Evolutionary conservation across 2,797 vertebrate genomes (phyloP).

Genomic region (Hipposideros larvatus): DNA sequence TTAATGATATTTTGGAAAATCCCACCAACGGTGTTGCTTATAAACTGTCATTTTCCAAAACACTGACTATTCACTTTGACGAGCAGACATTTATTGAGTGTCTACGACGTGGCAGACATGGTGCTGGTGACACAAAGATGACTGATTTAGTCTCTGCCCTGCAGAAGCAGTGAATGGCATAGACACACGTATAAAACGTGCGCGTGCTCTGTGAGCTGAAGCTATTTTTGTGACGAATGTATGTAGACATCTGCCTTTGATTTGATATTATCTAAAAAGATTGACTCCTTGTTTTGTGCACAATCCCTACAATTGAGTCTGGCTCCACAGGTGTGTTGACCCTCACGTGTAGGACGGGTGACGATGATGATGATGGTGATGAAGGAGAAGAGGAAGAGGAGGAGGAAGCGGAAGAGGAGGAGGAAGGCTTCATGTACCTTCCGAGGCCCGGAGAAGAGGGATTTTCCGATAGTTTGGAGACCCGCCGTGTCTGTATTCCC

Average conservation of each 20-base stretch:
- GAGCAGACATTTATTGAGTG: not conserved
- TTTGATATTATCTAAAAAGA: not conserved
- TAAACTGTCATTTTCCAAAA: not conserved
- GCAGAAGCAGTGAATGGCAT: rapidly evolving
- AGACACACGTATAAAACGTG: not conserved
- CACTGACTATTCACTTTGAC: not conserved
- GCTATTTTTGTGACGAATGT: not conserved
- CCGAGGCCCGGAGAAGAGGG: not conserved
- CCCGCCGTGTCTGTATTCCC: rapidly evolving
- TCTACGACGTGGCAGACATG: rapidly evolving
- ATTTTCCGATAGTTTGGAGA: not conserved
- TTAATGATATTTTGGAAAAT: slow-evolving; percentile 28
- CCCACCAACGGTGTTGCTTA: not conserved
- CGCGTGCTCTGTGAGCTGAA: not conserved
- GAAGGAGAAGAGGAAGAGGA: not conserved
- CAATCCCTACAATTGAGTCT: not conserved
- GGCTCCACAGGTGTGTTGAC: not conserved
- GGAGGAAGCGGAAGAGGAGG: not conserved
- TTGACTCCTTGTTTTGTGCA: not conserved
- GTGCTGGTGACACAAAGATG: not conserved
- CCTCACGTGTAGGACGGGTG: not conserved
- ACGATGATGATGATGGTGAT: not conserved
- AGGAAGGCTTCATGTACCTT: rapidly evolving
- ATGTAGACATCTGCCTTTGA: not conserved
- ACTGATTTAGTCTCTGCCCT: not conserved